Conservation (phyloP, 2,888 invertebrate species). For the Autographa gamma region DNA sequence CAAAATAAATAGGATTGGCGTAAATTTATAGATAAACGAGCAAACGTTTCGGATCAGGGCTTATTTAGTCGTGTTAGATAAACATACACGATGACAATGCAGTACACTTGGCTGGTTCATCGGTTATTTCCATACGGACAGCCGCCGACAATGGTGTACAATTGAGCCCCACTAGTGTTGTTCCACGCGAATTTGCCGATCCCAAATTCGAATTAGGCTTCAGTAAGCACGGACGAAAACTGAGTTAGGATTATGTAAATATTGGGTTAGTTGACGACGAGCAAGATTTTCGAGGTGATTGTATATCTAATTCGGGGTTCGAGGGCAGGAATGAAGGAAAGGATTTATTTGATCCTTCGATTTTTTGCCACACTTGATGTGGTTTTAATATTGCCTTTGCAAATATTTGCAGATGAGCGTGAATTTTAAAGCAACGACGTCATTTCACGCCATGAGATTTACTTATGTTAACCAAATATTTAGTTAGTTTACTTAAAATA, state of each 20-base stretch:
- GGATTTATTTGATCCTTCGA: background rate
- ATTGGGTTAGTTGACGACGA: conserved; percentile 39
- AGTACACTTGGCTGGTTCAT: conserved; percentile 36
- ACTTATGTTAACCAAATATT: too few relatives aligned
- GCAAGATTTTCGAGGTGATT: conserved; percentile 44
- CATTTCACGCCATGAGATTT: too few relatives aligned
- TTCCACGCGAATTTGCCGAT: conserved; percentile 40
- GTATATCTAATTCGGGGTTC: conserved; percentile 33
- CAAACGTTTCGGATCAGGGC: conserved; percentile 1
- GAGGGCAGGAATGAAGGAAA: conserved; percentile 19
- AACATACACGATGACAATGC: conserved; percentile 40
- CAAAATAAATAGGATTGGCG: background rate
- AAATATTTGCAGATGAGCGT: background rate
- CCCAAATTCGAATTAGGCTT: conserved; percentile 42
- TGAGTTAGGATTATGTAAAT: conserved; percentile 48
- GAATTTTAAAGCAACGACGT: too few relatives aligned
- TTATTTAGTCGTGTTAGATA: conserved; percentile 27
- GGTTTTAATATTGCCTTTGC: background rate
- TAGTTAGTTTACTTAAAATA: too few relatives aligned
- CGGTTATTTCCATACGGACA: conserved; percentile 43
- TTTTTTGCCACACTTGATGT: conserved; percentile 19
- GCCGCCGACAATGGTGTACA: conserved; percentile 40
- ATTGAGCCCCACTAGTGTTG: conserved; percentile 38
- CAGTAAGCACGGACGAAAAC: conserved; percentile 49
- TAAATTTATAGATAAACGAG: background rate